Conservation (phyloP, 2,888 invertebrate species). For the Acanthacorydalis orientalis region DNA sequence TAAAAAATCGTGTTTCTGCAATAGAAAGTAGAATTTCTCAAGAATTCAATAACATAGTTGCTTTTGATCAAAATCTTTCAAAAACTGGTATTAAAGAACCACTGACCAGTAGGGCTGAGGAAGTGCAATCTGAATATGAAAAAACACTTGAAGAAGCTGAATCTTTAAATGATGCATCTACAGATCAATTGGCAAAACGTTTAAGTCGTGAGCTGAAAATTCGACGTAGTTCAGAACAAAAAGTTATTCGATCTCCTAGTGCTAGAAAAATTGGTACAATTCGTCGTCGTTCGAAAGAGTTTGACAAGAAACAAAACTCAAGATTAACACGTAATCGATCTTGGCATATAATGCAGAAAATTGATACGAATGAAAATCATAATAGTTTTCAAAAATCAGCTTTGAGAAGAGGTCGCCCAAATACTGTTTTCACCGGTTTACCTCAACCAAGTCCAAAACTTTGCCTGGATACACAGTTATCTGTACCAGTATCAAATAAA, state of each 20-base stretch:
- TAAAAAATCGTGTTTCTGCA: conserved; percentile 54
- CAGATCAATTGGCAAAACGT: conserved; percentile 52
- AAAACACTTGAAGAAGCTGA: conserved; percentile 54
- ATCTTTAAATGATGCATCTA: conserved; percentile 40
- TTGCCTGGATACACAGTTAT: too few relatives aligned
- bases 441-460: conserved; percentile 14
- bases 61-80: conserved; percentile 3
- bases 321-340: conserved; percentile 44
- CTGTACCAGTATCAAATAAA: background rate
- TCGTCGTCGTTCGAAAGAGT: conserved; percentile 51
- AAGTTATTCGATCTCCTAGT: conserved; percentile 62
- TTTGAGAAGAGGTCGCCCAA: conserved; percentile 33
- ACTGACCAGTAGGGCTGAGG: conserved; percentile 33
- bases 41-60: conserved; percentile 35
- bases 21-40: conserved; percentile 54
- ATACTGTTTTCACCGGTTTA: conserved; percentile 27
- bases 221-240: conserved; percentile 47
- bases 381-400: conserved; percentile 23
- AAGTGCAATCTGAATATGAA: conserved; percentile 56
- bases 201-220: conserved; percentile 60
- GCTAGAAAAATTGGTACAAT: conserved; percentile 65
- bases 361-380: background rate
- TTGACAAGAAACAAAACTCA: conserved; percentile 18
- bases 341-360: conserved; percentile 34
- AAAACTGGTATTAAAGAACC: conserved; percentile 13